These are phyloP conservation scores for Notoglanidium macrostoma DNA, from an alignment of 2,797 vertebrate genomes.

Conservation along the genomic window DNA sequence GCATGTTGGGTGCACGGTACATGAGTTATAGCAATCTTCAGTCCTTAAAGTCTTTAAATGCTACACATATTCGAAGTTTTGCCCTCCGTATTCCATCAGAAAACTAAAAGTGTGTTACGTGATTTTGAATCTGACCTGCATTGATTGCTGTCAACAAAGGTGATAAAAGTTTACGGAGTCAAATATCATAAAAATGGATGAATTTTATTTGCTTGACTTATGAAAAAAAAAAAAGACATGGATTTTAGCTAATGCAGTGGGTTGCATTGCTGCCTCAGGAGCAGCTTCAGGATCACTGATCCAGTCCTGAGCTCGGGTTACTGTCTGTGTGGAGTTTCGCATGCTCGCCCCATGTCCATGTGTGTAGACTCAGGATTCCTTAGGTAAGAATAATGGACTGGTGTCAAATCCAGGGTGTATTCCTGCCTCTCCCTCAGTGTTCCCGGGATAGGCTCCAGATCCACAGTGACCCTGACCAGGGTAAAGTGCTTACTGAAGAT, in stretches of 20 bases:
- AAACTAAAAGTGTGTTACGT: neutral
- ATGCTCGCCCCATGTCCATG: neutral
- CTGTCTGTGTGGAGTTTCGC: neutral
- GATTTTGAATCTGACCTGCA: neutral
- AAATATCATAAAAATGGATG: neutral
- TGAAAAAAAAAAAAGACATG: neutral
- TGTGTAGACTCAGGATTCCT: neutral
- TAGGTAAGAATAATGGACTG: neutral
- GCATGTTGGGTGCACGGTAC: neutral
- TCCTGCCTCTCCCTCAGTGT: neutral
- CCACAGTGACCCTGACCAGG: neutral
- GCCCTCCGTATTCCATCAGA: neutral
- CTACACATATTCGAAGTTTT: neutral
- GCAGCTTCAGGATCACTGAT: neutral
- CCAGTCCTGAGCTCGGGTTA: neutral
- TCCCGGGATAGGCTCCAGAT: neutral
- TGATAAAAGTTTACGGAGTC: neutral
- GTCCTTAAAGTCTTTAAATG: neutral
- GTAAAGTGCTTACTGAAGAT: neutral
- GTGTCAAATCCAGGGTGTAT: neutral
- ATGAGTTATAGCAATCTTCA: constrained; percentile 13
- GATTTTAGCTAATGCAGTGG: neutral
- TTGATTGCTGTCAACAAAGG: neutral
- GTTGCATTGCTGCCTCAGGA: too few relatives aligned
- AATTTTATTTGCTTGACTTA: neutral